Percentiles rank a stretch among this genome's conserved stretches.
These are phyloP conservation scores for Cephus nigrinus DNA, from an alignment of 2,888 invertebrate species.

Conservation along the genomic window DNA sequence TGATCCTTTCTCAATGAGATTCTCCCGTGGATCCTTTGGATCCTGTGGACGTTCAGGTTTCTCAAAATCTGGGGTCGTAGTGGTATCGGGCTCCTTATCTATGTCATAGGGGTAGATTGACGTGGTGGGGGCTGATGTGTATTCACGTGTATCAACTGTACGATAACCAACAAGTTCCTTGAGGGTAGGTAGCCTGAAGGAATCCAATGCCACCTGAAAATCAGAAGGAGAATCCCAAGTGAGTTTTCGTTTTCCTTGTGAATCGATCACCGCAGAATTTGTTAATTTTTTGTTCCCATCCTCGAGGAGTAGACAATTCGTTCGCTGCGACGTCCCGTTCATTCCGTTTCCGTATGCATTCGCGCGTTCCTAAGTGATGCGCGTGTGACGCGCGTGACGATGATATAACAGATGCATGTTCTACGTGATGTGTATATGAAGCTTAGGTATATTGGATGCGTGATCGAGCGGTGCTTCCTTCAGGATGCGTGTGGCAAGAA, in stretches of 20 bases:
- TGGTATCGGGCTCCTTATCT: neutral
- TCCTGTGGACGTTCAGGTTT: neutral
- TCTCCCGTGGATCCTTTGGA: neutral
- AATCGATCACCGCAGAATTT: slow-evolving; percentile 21
- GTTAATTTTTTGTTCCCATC: slow-evolving; percentile 29
- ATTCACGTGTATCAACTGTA: slow-evolving; percentile 26
- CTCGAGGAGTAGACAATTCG: neutral
- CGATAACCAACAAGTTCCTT: slow-evolving; percentile 53
- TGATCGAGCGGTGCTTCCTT: slow-evolving; percentile 1
- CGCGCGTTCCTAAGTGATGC: neutral
- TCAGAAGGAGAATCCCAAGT: slow-evolving; percentile 46
- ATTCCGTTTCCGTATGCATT: neutral
- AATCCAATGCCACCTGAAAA: slow-evolving; percentile 60
- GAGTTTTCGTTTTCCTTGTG: slow-evolving; percentile 22
- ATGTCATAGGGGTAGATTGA: neutral
- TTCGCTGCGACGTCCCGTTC: neutral
- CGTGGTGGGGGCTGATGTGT: neutral
- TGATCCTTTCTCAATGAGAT: neutral
- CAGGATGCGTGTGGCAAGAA: neutral
- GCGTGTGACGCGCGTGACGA: neutral
- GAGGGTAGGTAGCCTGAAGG: slow-evolving; percentile 52
- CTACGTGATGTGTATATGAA: slow-evolving; percentile 9
- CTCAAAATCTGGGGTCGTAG: neutral
- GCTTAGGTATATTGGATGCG: slow-evolving; percentile 9
- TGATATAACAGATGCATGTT: slow-evolving; percentile 12